Evolutionary conservation across 2,888 invertebrate genomes (phyloP).

Genomic region (Venusia cambrica): DNA sequence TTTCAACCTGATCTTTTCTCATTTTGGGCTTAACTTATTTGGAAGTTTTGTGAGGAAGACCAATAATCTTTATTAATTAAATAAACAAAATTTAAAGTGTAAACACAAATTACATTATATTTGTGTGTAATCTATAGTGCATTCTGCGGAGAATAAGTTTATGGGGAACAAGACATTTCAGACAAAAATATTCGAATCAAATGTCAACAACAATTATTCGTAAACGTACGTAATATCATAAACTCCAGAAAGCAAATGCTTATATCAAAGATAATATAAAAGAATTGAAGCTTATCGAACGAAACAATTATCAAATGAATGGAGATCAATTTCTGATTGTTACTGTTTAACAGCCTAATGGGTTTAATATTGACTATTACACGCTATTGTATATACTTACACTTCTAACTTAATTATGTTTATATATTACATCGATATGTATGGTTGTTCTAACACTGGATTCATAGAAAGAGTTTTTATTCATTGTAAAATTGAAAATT

Average conservation of each 20-base stretch:
- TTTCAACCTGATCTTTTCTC: conserved; percentile 25
- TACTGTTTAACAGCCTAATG: conserved; percentile 74
- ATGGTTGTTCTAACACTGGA: conserved; percentile 74
- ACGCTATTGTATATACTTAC: conserved; percentile 48
- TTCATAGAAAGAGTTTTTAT: conserved; percentile 45
- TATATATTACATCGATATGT: conserved; percentile 80
- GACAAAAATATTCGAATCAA: conserved; percentile 30
- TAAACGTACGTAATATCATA: conserved; percentile 31
- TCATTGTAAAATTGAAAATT: conserved; percentile 47
- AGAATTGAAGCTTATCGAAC: conserved; percentile 20
- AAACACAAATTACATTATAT: too few relatives aligned
- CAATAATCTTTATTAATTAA: too few relatives aligned
- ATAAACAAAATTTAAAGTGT: too few relatives aligned
- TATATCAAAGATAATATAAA: conserved; percentile 22
- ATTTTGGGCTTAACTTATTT: conserved; percentile 4
- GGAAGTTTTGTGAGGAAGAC: conserved; percentile 17
- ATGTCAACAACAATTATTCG: conserved; percentile 30
- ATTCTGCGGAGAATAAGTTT: too few relatives aligned
- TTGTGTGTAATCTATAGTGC: too few relatives aligned
- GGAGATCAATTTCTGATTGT: conserved; percentile 36
- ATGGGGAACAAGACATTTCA: conserved; percentile 17
- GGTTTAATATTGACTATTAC: conserved; percentile 73
- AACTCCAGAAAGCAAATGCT: conserved; percentile 32
- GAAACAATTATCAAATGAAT: conserved; percentile 23
- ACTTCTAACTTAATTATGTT: conserved; percentile 51